Conservation (phyloP, 2,113 vertebrate species). For the Oxygymnocypris stewartii region DNA sequence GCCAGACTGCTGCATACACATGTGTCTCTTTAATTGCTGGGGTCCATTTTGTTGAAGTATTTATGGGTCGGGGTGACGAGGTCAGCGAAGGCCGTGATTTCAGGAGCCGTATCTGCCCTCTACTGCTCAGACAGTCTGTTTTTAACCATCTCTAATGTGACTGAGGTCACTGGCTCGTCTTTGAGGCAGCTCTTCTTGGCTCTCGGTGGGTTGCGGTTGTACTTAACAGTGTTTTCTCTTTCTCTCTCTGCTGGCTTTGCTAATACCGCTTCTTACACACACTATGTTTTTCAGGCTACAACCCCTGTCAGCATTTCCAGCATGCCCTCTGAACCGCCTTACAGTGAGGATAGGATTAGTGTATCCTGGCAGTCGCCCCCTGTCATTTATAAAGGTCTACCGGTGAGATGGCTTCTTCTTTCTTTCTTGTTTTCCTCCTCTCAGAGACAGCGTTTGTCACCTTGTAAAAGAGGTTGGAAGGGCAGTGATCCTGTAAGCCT, state of each 20-base stretch:
- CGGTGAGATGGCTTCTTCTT: conserved; percentile 69
- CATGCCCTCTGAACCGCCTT: conserved; percentile 69
- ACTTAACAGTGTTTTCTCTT: conserved; percentile 15
- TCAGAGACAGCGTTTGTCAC: neutral
- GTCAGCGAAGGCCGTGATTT: neutral
- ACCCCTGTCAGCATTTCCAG: conserved; percentile 75
- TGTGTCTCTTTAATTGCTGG: neutral
- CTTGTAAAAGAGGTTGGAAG: neutral
- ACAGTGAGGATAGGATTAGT: conserved; percentile 75
- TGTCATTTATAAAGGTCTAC: conserved; percentile 78
- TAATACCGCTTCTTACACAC: conserved; percentile 31
- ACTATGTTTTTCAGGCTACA: conserved; percentile 75
- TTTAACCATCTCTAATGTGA: neutral
- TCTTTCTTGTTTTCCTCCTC: neutral
- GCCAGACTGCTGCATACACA: neutral
- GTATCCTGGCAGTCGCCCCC: conserved; percentile 81
- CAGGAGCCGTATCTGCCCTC: neutral
- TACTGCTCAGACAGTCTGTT: neutral
- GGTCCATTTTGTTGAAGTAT: neutral
- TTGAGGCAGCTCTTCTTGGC: neutral
- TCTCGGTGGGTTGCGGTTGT: neutral
- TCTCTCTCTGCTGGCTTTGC: conserved; percentile 30
- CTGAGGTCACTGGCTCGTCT: neutral
- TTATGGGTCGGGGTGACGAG: neutral
- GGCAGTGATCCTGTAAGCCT: neutral